These are phyloP conservation scores for Ctenomys sociabilis DNA, from an alignment of 2,113 vertebrate species.

Conservation along the genomic window DNA sequence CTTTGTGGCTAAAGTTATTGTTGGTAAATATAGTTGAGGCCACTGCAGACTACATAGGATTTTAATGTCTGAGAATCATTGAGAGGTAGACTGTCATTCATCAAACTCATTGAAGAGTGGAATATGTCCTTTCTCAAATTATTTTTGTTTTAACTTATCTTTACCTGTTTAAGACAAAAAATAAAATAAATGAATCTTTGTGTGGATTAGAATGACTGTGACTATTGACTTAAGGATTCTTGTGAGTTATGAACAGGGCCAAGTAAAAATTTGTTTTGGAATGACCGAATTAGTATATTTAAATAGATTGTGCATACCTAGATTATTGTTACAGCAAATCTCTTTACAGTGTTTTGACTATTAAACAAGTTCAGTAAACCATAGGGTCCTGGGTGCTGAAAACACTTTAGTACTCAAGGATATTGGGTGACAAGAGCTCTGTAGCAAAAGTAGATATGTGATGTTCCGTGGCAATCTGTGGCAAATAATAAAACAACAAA, in stretches of 20 bases:
- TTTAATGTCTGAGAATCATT: conserved; percentile 47
- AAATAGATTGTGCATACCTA: conserved; percentile 32
- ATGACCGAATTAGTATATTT: conserved; percentile 49
- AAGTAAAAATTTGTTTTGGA: conserved; percentile 62
- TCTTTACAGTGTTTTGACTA: not conserved
- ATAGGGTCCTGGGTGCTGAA: not conserved
- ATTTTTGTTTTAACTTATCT: conserved; percentile 61
- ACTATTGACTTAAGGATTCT: conserved; percentile 61
- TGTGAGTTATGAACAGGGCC: conserved; percentile 57
- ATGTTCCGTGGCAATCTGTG: not conserved
- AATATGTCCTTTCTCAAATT: conserved; percentile 62
- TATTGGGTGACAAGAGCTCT: not conserved
- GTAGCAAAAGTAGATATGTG: not conserved
- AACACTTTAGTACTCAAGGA: not conserved
- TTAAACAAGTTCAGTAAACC: conserved; percentile 27
- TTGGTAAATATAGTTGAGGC: not conserved
- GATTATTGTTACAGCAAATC: conserved; percentile 26
- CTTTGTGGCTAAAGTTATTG: conserved; percentile 22
- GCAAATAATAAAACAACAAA: not conserved
- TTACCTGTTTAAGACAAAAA: conserved; percentile 67
- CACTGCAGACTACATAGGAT: conserved; percentile 20
- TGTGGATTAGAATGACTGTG: conserved; percentile 57
- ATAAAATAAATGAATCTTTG: conserved; percentile 42
- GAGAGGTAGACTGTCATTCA: conserved; percentile 44
- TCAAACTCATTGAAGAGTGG: conserved; percentile 42